phyloP scores from a whole-genome alignment of 2,113 vertebrate genomes.

The Lophochroa leadbeateri region DNA sequence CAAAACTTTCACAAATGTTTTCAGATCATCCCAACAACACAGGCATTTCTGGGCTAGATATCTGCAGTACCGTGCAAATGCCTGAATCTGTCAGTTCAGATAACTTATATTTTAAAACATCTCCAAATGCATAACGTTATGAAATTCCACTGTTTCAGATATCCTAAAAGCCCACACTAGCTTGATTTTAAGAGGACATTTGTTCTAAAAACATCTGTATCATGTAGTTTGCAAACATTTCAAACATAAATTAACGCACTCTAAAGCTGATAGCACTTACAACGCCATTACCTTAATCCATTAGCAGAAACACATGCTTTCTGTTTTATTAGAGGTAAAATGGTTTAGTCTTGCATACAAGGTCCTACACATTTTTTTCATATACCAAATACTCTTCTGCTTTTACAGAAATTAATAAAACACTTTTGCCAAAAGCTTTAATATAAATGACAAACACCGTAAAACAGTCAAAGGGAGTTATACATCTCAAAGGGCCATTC shows the following conservation, averaged over 20 bases:
- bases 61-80: background rate
- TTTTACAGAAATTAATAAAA: background rate
- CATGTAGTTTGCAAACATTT: slow-evolving; percentile 15
- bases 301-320: background rate
- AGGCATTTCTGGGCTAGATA: background rate
- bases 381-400: background rate
- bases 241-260: slow-evolving; percentile 3
- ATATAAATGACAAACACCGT: background rate
- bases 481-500: background rate
- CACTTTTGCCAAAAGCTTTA: background rate
- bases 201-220: background rate
- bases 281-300: background rate
- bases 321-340: background rate
- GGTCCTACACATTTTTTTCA: background rate
- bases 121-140: background rate
- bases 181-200: background rate
- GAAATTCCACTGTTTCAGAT: background rate
- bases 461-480: background rate
- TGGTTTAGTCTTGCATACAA: background rate
- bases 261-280: background rate
- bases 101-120: background rate
- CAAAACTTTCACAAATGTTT: background rate
- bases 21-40: background rate
- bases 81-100: background rate
- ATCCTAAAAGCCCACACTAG: background rate